These are phyloP conservation scores for Heptranchias perlo DNA, from an alignment of 2,113 vertebrate species.

Conservation along the genomic window DNA sequence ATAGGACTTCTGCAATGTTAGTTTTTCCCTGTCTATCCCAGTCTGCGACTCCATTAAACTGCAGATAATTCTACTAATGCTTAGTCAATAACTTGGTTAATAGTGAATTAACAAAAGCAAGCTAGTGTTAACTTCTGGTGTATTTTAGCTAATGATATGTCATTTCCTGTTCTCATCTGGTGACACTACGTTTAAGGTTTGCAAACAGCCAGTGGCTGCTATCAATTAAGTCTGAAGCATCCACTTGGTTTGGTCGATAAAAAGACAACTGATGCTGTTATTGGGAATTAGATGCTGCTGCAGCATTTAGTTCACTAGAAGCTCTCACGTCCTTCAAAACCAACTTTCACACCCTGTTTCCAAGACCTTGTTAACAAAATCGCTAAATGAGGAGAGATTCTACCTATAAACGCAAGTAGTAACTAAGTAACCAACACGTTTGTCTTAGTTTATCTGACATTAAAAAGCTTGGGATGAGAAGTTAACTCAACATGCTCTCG, in stretches of 20 bases:
- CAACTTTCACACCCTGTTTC: background rate
- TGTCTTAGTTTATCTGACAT: too few species aligned
- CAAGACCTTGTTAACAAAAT: background rate
- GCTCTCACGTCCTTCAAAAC: background rate
- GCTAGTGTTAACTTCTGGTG: too few species aligned
- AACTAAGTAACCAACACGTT: too few species aligned
- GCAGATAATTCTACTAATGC: too few species aligned
- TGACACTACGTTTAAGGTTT: background rate
- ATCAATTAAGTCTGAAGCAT: background rate
- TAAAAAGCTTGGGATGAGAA: too few species aligned
- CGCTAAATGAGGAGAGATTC: background rate
- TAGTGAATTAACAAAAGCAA: background rate
- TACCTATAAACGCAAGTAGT: too few species aligned
- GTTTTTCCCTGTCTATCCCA: background rate
- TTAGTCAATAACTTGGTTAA: background rate
- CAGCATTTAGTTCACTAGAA: background rate
- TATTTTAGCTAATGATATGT: background rate
- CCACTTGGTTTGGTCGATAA: background rate
- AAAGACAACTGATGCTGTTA: background rate
- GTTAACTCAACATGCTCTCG: too few species aligned
- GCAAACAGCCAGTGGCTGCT: background rate
- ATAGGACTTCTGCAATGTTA: too few species aligned
- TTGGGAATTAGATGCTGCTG: background rate
- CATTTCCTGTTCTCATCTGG: background rate
- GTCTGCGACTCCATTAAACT: background rate